These are phyloP conservation scores for Centruroides vittatus DNA, from an alignment of 1,140 invertebrate genomes.

Conservation along the genomic window DNA sequence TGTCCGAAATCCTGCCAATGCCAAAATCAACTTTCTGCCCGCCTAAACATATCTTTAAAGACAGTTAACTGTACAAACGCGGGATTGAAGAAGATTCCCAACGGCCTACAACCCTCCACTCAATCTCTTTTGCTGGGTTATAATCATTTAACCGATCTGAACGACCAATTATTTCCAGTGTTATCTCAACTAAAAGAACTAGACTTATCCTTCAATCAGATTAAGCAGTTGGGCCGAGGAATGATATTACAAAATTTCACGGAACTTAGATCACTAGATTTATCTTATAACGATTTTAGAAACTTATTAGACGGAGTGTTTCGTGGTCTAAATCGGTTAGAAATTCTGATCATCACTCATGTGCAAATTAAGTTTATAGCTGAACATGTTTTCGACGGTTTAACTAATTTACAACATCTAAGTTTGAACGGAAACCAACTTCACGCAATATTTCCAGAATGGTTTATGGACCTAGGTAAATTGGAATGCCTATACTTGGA, in stretches of 20 bases:
- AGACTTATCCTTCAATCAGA: constrained; percentile 22
- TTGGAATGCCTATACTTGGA: constrained; percentile 47
- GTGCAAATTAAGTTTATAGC: constrained; percentile 40
- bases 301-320: constrained; percentile 63
- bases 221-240: constrained; percentile 22
- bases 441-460: constrained; percentile 23
- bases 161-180: constrained; percentile 3
- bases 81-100: constrained; percentile 1
- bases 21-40: no score
- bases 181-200: constrained; percentile 12
- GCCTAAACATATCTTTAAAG: neutral
- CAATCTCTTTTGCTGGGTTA: neutral
- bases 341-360: constrained; percentile 39
- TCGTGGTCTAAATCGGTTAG: constrained; percentile 51
- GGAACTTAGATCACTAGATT: constrained; percentile 55
- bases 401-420: constrained; percentile 55
- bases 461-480: constrained; percentile 20
- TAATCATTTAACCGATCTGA: constrained; percentile 10
- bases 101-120: neutral
- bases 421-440: constrained; percentile 54
- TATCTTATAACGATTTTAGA: constrained; percentile 57
- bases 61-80: constrained; percentile 8
- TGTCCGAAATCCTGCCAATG: constrained; percentile 3
- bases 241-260: constrained; percentile 55
- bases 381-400: constrained; percentile 41